Percentiles rank a stretch among this genome's conserved stretches.
Evolutionary conservation across 2,888 invertebrate species (phyloP).

Genomic region (Cantharis flavilabris): DNA sequence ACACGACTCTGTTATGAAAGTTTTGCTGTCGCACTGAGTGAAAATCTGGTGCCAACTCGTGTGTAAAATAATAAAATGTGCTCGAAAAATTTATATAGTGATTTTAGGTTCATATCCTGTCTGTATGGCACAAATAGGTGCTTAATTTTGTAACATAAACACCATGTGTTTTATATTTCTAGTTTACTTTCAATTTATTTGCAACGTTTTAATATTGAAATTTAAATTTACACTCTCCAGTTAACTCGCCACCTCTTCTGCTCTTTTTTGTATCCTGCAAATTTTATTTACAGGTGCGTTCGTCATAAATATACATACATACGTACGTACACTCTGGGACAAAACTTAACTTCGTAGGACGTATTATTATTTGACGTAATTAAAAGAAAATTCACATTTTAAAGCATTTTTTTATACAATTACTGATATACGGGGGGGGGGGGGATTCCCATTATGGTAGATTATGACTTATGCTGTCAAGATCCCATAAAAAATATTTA

Average conservation of each 20-base stretch:
- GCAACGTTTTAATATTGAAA: neutral
- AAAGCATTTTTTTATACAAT: no score
- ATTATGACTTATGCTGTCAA: no score
- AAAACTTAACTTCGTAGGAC: no score
- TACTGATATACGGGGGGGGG: no score
- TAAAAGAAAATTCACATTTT: no score
- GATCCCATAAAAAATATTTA: no score
- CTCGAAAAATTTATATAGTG: constrained; percentile 35
- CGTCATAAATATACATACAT: neutral
- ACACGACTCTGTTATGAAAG: constrained; percentile 40
- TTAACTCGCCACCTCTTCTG: neutral
- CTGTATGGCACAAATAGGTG: constrained; percentile 32
- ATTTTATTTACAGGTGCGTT: neutral
- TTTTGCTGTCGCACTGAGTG: constrained; percentile 39
- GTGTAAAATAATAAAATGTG: constrained; percentile 40
- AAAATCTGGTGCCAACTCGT: constrained; percentile 39
- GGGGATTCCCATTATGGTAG: no score
- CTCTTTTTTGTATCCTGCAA: neutral
- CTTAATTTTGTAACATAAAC: constrained; percentile 28
- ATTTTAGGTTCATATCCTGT: constrained; percentile 33
- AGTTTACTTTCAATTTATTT: constrained; percentile 5
- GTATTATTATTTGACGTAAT: no score
- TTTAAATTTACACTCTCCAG: neutral
- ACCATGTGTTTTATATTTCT: constrained; percentile 5
- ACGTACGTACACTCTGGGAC: neutral